These are phyloP conservation scores for Procambarus virginalis DNA, from an alignment of 1,140 invertebrate genomes.

Conservation along the genomic window DNA sequence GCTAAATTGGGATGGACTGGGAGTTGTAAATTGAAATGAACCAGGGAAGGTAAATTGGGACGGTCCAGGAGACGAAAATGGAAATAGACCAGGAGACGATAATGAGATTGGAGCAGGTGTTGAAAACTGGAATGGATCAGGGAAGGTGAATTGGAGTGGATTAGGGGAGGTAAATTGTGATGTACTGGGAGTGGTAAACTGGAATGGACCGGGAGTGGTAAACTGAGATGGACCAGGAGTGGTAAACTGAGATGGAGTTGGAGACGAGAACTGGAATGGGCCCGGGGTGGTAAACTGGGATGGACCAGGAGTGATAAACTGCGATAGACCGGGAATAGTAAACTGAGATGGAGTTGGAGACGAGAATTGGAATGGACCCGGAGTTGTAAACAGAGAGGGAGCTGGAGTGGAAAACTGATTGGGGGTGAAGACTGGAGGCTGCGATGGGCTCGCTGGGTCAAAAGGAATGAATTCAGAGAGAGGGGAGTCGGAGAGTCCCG, in stretches of 20 bases:
- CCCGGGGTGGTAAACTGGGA: neutral
- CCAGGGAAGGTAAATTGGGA: neutral
- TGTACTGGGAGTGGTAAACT: neutral
- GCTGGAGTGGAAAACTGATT: neutral
- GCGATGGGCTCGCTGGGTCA: neutral
- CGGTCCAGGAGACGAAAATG: neutral
- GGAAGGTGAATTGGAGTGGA: neutral
- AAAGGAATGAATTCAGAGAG: neutral
- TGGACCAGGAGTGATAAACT: neutral
- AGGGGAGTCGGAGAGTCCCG: neutral
- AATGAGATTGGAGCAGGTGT: neutral
- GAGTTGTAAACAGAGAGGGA: neutral
- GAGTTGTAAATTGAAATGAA: neutral
- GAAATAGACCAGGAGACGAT: neutral
- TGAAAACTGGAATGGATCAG: neutral
- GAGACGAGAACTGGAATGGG: neutral
- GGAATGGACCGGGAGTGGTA: neutral
- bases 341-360: neutral
- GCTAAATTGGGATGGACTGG: neutral
- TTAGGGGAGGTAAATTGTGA: neutral
- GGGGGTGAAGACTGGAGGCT: neutral
- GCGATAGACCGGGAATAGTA: neutral
- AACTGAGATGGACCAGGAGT: neutral
- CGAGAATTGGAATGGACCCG: neutral
- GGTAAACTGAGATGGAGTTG: neutral